Evolutionary conservation across 2,888 invertebrate species (phyloP).

Genomic region (Meteorus cinctellus): DNA sequence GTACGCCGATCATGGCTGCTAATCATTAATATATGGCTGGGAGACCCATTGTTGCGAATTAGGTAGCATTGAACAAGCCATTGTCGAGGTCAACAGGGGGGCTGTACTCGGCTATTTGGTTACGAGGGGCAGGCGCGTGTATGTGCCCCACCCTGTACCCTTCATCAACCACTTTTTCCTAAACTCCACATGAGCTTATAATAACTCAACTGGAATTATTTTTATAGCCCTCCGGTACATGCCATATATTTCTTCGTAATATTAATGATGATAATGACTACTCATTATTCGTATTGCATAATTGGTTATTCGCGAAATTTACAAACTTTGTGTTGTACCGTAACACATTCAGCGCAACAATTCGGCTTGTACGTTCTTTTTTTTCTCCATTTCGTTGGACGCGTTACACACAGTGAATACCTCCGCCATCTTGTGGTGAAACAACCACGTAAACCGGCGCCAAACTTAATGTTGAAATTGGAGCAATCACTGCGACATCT

Average conservation of each 20-base stretch:
- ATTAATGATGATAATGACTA: neutral
- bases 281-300: neutral
- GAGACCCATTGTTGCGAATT: constrained; percentile 69
- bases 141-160: constrained; percentile 24
- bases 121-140: constrained; percentile 38
- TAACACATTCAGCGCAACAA: no score
- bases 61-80: constrained; percentile 65
- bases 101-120: constrained; percentile 33
- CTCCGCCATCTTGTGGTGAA: no score
- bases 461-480: no score
- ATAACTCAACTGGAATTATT: constrained; percentile 15
- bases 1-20: constrained; percentile 54
- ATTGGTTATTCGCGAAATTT: neutral
- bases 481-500: no score
- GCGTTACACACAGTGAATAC: no score
- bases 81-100: constrained; percentile 63
- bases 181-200: neutral
- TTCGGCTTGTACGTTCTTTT: no score
- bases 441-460: no score
- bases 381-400: no score
- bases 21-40: constrained; percentile 68
- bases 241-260: neutral
- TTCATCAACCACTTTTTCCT: constrained; percentile 13
- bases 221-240: neutral
- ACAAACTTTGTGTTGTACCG: neutral